Base-by-base conservation (phyloP, 1,140 invertebrate genomes). In the Acromyrmex charruanus region DNA sequence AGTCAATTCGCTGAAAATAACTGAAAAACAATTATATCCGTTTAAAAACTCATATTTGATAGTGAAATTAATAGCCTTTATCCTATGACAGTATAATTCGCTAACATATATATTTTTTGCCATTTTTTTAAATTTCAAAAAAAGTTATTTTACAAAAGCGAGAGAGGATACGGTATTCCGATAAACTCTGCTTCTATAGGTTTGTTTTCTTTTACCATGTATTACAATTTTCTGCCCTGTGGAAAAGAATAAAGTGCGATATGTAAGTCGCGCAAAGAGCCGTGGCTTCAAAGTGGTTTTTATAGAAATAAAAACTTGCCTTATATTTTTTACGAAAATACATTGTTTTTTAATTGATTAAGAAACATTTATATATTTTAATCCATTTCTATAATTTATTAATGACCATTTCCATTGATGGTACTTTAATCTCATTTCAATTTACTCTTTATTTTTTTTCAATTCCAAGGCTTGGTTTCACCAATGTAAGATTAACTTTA, bases 181-280 rank as follows among this genome's bases (percentile, higher is more conserved):
- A 68, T 55, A 68, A 35, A 66, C 31, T 69, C 31, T 58, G 31
- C 14, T 18, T 39, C 14, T 44, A 58, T 18, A 58, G 14, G 7
- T n/a, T 21, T 44, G 14, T 53, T 59, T 72, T 53, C 14, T 35
- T 84, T 18, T 65, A 31, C 4, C 55, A 31, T 72, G 18, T 9
- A 74, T 74, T 74, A 61, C 16, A 71, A 39, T 84, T 74, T 72
- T 84, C 55, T 21, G 16, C 4, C 18, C n/a, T 61, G 39, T 10
- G 3, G 39, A 63, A 74, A 35, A 51, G 21, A n/a, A 63, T 59
- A 74, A 82, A 61, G n/a, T 28, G 9, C 18, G 9, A 81, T 69
- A 25, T 58, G 28, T 25, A 58, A 82, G 31, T 72, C 25, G 12
- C 12, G 18, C 6, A 51, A 61, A 82, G 18, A n/a, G 3, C 3